These are phyloP conservation scores for Ochotona curzoniae DNA, from an alignment of 2,113 vertebrate genomes.

Conservation along the genomic window DNA sequence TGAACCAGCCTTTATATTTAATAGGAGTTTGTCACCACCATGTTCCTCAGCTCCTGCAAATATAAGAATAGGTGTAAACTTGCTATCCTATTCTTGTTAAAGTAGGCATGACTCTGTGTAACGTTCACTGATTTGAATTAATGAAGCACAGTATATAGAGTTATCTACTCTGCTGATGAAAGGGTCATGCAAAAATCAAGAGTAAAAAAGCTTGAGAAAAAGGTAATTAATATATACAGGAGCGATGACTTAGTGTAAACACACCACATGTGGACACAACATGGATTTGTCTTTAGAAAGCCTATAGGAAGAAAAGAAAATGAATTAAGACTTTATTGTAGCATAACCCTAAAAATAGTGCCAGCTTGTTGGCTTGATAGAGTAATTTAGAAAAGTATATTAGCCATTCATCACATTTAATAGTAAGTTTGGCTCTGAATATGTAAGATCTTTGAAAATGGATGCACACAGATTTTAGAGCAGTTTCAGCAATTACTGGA, in stretches of 20 bases:
- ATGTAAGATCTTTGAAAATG: neutral
- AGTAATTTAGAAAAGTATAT: conserved; percentile 27
- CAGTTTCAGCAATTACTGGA: conserved; percentile 34
- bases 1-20: neutral
- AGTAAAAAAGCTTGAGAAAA: neutral
- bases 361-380: conserved; percentile 2
- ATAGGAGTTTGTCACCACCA: neutral
- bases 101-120: neutral
- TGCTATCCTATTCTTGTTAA: neutral
- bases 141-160: neutral
- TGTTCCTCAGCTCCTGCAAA: neutral
- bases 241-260: neutral
- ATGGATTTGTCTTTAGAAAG: neutral
- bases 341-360: neutral
- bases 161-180: neutral
- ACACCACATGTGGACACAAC: fast-evolving
- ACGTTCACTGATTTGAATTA: neutral
- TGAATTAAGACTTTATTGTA: neutral
- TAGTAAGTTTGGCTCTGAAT: neutral
- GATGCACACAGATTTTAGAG: neutral
- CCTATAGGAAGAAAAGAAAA: neutral
- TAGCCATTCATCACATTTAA: neutral
- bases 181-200: neutral
- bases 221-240: neutral
- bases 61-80: neutral